Evolutionary conservation across 2,797 vertebrate genomes (phyloP), one percentile per base, ranked within the genome.

Genomic region (Hypotaenidia okinawae): DNA sequence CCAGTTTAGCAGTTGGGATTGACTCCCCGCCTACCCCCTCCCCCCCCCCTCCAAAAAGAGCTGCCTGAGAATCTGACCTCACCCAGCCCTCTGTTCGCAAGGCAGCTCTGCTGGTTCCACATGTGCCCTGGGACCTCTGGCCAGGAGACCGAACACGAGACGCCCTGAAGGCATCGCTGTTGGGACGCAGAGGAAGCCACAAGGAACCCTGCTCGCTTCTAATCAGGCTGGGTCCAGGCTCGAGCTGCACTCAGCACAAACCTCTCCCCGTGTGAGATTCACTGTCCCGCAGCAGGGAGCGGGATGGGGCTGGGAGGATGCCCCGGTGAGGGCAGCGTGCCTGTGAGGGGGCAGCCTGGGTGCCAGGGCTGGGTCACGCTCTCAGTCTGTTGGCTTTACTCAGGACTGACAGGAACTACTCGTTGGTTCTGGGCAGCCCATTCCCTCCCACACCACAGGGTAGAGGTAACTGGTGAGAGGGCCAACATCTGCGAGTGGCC

Each of bases 11-110:
- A 68, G 72, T 43, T 9, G 2, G 89, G 9, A 57, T 5, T 45
- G 47, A 22, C 43, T 51, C 58, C 78, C 43, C 2, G 0, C 13
- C n/a, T 45, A 37, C 37, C 37, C 37, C 37, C 37, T 30, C 49
- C 23, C 37, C 5, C 43, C 43, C 43, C 17, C 43, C 10, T 45
- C 43, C 43, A 19, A 45, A 21, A 7, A 47, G 74, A 8, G 25
- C 90, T 79, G 88, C 86, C 89, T 68, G 91, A 30, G 95, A 45
- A 49, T 0, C 62, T 76, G 92, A 33, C 85, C 91, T 73, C 6
- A 1, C 0, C 4, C 45, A 2, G 90, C 33, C 30, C 95, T 39
- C 77, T 55, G 74, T 11, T 39, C 13, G 33, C 1, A 63, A 76
- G 77, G 43, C 0, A 9, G 24, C 49, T 12, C 1, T 15, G 85